Evolutionary conservation across 2,888 invertebrate genomes (phyloP).

Genomic region (Bombyx huttoni): DNA sequence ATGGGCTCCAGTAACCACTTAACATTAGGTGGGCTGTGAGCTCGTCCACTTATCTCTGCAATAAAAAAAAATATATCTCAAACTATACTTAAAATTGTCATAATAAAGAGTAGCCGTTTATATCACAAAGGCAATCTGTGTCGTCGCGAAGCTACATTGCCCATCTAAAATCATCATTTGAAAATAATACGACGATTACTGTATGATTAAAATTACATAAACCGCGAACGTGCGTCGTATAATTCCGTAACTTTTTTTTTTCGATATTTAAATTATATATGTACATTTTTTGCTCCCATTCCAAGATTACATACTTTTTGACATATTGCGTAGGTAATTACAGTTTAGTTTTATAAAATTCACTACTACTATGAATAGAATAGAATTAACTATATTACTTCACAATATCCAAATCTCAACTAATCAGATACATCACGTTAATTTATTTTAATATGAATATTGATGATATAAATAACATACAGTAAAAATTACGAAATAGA

Average conservation of each 20-base stretch:
- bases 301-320: neutral
- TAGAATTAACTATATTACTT: neutral
- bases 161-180: neutral
- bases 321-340: neutral
- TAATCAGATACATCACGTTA: too few relatives aligned
- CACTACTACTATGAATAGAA: too few relatives aligned
- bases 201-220: slow-evolving; percentile 1
- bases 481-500: too few relatives aligned
- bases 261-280: neutral
- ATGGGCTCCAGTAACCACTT: too few relatives aligned
- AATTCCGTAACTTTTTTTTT: neutral
- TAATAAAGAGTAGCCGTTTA: neutral
- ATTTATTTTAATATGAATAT: too few relatives aligned
- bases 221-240: neutral
- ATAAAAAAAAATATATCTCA: too few relatives aligned
- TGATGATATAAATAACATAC: too few relatives aligned
- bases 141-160: neutral
- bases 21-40: too few relatives aligned
- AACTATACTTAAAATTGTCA: too few relatives aligned
- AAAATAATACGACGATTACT: neutral
- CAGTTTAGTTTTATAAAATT: neutral
- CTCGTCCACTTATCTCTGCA: too few relatives aligned
- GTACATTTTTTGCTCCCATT: neutral
- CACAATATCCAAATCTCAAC: too few relatives aligned
- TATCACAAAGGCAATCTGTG: neutral